Conservation (phyloP, 1,140 invertebrate species). For the Homalodisca vitripennis region DNA sequence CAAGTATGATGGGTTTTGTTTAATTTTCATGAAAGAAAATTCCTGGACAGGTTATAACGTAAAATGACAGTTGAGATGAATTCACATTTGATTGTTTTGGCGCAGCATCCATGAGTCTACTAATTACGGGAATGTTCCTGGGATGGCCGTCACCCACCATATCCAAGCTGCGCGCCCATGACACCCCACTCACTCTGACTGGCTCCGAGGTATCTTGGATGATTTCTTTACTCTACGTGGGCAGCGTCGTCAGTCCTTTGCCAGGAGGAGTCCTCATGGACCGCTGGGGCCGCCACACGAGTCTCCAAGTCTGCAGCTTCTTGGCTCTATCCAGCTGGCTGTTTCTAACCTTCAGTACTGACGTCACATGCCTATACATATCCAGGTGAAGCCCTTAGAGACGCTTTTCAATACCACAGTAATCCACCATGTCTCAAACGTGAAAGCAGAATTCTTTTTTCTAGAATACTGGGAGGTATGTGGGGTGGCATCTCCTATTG, state of each 20-base stretch:
- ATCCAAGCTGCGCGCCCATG: slow-evolving; percentile 16
- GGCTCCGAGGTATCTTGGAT: slow-evolving; percentile 32
- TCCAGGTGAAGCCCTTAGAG: slow-evolving; percentile 49
- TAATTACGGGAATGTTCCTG: slow-evolving; percentile 58
- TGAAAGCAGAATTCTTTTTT: too few relatives aligned
- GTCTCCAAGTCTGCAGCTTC: slow-evolving; percentile 61
- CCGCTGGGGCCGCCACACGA: slow-evolving; percentile 67
- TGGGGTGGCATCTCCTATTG: slow-evolving; percentile 55
- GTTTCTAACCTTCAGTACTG: slow-evolving; percentile 24
- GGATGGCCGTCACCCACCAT: slow-evolving; percentile 75
- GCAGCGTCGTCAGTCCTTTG: slow-evolving; percentile 37
- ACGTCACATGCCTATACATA: slow-evolving; percentile 50
- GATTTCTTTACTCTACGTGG: slow-evolving; percentile 35
- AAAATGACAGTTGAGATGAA: too few relatives aligned
- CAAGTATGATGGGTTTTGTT: too few relatives aligned
- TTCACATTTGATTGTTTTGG: too few relatives aligned
- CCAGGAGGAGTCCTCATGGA: slow-evolving; percentile 60
- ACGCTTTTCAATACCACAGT: too few relatives aligned
- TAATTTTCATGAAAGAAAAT: too few relatives aligned
- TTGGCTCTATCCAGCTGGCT: slow-evolving; percentile 33
- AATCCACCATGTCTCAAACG: too few relatives aligned
- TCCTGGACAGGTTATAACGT: too few relatives aligned
- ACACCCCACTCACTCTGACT: slow-evolving; percentile 27
- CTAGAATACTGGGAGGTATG: slow-evolving; percentile 45
- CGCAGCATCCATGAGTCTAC: slow-evolving; percentile 35